Percentiles rank a stretch among this genome's conserved stretches.
Evolutionary conservation across 2,888 invertebrate genomes (phyloP).

Genomic region (Plagodis pulveraria): DNA sequence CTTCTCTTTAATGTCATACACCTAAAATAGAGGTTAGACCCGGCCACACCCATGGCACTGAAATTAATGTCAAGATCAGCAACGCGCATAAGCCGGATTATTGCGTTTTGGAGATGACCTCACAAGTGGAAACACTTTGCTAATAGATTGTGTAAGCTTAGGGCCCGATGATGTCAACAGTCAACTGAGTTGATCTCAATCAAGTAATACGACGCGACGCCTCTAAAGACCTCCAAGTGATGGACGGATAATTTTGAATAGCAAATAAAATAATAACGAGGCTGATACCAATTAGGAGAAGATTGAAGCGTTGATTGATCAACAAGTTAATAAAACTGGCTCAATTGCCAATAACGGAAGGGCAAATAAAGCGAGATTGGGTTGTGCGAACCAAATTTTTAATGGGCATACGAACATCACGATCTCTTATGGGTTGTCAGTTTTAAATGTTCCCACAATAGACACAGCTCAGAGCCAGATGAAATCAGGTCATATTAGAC

Average conservation of each 20-base stretch:
- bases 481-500: background rate
- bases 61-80: slow-evolving; percentile 39
- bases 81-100: slow-evolving; percentile 31
- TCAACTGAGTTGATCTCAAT: slow-evolving; percentile 36
- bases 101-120: slow-evolving; percentile 34
- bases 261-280: slow-evolving; percentile 30
- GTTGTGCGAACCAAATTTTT: slow-evolving; percentile 34
- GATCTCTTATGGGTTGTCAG: slow-evolving; percentile 12
- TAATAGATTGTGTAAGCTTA: slow-evolving; percentile 32
- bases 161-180: slow-evolving; percentile 36
- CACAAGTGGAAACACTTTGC: slow-evolving; percentile 30
- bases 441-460: background rate
- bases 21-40: slow-evolving; percentile 21
- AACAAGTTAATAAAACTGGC: slow-evolving; percentile 36
- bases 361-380: slow-evolving; percentile 25
- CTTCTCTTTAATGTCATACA: slow-evolving; percentile 2
- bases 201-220: slow-evolving; percentile 18
- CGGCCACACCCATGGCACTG: slow-evolving; percentile 26
- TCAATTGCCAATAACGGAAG: slow-evolving; percentile 35
- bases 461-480: background rate
- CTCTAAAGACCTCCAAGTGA: slow-evolving; percentile 26
- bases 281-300: slow-evolving; percentile 30
- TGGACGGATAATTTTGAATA: slow-evolving; percentile 25
- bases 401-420: slow-evolving; percentile 19
- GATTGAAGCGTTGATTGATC: slow-evolving; percentile 39